Base-by-base conservation (phyloP, 92 coral and sea anemone genomes). In the Muricea muricata region DNA sequence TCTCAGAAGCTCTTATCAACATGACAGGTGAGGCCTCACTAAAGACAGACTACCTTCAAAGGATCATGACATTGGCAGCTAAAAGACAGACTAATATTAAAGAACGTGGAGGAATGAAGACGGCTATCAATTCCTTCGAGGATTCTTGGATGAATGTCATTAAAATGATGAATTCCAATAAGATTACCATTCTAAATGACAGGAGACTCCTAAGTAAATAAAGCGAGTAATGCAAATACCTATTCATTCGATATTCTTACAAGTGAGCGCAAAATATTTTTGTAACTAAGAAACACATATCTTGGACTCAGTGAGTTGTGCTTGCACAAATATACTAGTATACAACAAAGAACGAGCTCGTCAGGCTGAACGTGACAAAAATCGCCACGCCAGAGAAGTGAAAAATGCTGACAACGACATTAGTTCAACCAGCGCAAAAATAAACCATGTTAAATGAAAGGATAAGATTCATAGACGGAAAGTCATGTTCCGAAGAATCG, bases 61-160 rank as follows among this genome's bases (percentile, higher is more conserved):
- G 61, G 61, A 75, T 90, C 13, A 65, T 90, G 57, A 52, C 30
- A 25, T 73, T 81, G 78, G 90, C 85, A 74, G 84, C 57, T 26
- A 86, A 81, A 84, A 35, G 72, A 74, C 75, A 90, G 58, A 50
- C 86, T 31, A 75, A 69, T 60, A 81, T 90, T 31, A 75, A 80
- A 7, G 65, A 11, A 32, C 86, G 93, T 65, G 56, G 31, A 7
- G 93, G 90, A 29, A 86, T 83, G 5, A 47, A 14, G 34, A 81
- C 85, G 40, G 48, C 57, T 71, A 76, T 57, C 52, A 52, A 41
- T 5, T 86, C 93, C 11, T 90, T 90, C 65, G 78, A 82, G 75
- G 90, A 90, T 15, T 45, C 85, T 73, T 90, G 90, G 90, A 75
- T 81, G 84, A 84, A 90, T 80, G 73, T 90, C 31, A 87, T 74